phyloP scores from a whole-genome alignment of 1,140 invertebrate genomes.

The Drosophila lacteicornis region DNA sequence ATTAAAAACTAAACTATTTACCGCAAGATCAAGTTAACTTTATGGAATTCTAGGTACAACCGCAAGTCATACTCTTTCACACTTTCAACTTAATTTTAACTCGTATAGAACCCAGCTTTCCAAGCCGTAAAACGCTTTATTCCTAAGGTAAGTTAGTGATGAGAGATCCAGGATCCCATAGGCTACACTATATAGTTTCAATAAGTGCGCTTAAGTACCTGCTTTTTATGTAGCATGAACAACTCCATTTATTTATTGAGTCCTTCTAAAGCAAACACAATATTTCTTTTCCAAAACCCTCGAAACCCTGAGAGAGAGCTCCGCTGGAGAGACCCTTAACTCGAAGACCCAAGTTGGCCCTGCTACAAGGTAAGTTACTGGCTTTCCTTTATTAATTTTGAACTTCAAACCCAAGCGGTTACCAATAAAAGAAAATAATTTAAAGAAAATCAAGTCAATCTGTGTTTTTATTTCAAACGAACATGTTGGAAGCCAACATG shows the following conservation, averaged over 20 bases:
- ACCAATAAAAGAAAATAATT: conserved; percentile 5
- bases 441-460: conserved; percentile 4
- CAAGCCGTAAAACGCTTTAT: conserved; percentile 17
- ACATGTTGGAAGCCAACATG: conserved; percentile 65
- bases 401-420: background rate
- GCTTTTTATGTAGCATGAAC: conserved; percentile 23
- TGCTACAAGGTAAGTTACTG: conserved; percentile 16
- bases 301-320: conserved; percentile 39
- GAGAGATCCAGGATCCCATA: conserved; percentile 6
- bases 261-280: conserved; percentile 45
- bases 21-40: conserved; percentile 48
- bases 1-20: conserved; percentile 36
- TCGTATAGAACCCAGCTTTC: conserved; percentile 12
- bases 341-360: background rate
- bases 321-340: conserved; percentile 7
- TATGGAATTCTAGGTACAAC: conserved; percentile 37
- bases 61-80: conserved; percentile 16
- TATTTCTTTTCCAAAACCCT: conserved; percentile 56
- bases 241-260: conserved; percentile 18
- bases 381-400: no score
- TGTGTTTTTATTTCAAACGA: conserved; percentile 42
- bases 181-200: conserved; percentile 37
- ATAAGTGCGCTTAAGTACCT: conserved; percentile 56
- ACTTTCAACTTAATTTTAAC: conserved; percentile 22
- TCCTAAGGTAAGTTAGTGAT: conserved; percentile 63